Evolutionary conservation across 2,113 vertebrate species (phyloP), one percentile per base, ranked within the genome.

Genomic region (Paralichthys olivaceus): DNA sequence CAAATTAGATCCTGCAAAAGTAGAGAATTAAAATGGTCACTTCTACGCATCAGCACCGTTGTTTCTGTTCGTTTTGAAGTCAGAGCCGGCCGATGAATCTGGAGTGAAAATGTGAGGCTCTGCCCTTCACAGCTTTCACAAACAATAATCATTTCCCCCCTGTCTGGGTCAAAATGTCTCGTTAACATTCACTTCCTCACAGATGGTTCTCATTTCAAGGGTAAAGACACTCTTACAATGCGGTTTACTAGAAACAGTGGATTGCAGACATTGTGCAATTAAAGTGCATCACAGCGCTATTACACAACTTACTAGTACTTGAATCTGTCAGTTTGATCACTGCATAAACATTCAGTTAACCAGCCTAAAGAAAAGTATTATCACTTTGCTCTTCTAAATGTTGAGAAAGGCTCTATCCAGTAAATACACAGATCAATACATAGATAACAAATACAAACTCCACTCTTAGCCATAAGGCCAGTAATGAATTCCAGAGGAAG

Each of bases 111-210:
- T 65, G 66, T 65, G 72, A 47, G 40, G 68, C 40, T 6, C 14
- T 74, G 75, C 25, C 72, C 32, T 61, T 84, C 22, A 19, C 29
- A 47, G 45, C 74, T 83, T 89, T 83, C 26, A 81, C 85, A 80
- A 81, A 83, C 78, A 75, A 76, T 67, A 75, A 88, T 81, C 89
- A 85, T 93, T 94, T 91, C 91, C 92, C 32, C 22, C 64, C 71
- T 84, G 93, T 94, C 93, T 95, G 92, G 90, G 87, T 89, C 87
- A 89, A 88, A 90, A 81, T 66, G 87, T 93, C 91, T 90, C 65
- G 4, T 75, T 72, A 64, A 77, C 82, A 91, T 80, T 87, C 88
- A 88, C 92, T 94, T 95, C 94, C 93, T 91, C 92, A 83, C 83
- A 87, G 26, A 87, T 77, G 90, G 90, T 95, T 95, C 93, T 93